Conservation (phyloP, 2,113 vertebrate genomes). For the Aleadryas rufinucha region DNA sequence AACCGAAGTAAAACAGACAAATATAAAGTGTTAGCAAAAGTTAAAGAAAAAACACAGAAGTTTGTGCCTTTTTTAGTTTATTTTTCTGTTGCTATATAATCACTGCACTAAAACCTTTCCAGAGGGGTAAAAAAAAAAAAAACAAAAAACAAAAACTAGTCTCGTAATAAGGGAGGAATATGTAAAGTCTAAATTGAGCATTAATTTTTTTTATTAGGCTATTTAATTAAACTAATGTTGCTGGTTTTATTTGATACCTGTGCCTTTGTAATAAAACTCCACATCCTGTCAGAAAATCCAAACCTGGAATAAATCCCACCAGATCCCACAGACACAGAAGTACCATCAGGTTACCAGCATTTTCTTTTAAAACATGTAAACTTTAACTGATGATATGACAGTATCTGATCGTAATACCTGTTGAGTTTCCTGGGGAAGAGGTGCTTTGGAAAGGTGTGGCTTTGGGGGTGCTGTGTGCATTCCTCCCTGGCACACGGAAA, state of each 20-base stretch:
- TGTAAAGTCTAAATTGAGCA: neutral
- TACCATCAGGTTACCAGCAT: neutral
- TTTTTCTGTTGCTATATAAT: constrained; percentile 58
- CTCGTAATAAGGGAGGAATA: constrained; percentile 19
- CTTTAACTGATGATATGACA: neutral
- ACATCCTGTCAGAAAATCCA: constrained; percentile 36
- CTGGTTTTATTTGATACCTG: constrained; percentile 54
- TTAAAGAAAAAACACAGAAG: constrained; percentile 60
- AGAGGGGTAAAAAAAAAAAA: neutral
- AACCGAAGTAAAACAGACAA: constrained; percentile 74
- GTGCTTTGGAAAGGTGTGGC: neutral
- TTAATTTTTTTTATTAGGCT: constrained; percentile 39
- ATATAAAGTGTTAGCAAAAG: constrained; percentile 74
- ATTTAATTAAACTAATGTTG: constrained; percentile 12
- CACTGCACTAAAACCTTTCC: constrained; percentile 63
- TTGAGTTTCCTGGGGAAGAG: neutral
- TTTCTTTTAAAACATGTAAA: neutral
- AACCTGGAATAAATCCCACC: constrained; percentile 30
- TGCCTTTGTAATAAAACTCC: constrained; percentile 56
- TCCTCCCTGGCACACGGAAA: neutral
- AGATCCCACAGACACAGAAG: constrained; percentile 17
- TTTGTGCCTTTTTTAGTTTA: constrained; percentile 77
- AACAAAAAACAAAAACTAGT: neutral
- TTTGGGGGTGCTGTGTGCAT: neutral
- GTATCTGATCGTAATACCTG: neutral